A percentile compares a stretch with the other conserved stretches of the same genome.
Conservation (phyloP, 2,113 vertebrate genomes). For the Crotalus tigris region DNA sequence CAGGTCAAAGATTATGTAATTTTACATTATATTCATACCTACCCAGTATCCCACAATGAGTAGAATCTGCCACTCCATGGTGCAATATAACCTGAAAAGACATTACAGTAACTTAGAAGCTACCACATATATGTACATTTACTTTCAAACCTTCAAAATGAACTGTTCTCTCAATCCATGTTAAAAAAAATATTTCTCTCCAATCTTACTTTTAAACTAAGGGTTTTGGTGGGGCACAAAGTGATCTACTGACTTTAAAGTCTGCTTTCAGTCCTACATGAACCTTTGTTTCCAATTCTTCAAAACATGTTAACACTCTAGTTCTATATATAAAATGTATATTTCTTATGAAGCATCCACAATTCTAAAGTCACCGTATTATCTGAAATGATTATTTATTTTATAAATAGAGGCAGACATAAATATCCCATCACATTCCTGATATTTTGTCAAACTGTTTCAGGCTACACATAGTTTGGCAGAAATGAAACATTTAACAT, state of each 20-base stretch:
- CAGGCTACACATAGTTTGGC: not conserved
- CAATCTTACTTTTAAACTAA: too few relatives aligned
- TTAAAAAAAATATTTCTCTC: too few relatives aligned
- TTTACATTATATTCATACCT: slow-evolving; percentile 62
- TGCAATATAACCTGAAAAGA: slow-evolving; percentile 89
- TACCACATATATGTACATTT: not conserved
- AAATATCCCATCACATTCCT: not conserved
- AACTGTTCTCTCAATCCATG: not conserved
- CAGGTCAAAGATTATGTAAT: not conserved
- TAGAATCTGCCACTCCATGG: slow-evolving; percentile 99
- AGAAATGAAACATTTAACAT: not conserved
- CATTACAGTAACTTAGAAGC: not conserved
- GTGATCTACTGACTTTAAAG: too few relatives aligned
- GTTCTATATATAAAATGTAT: not conserved
- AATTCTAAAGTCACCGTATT: not conserved
- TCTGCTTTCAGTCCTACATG: too few relatives aligned
- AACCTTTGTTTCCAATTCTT: too few relatives aligned
- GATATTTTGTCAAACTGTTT: not conserved
- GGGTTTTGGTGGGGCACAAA: too few relatives aligned
- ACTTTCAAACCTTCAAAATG: not conserved
- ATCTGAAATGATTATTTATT: not conserved
- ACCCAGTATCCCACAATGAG: slow-evolving; percentile 98
- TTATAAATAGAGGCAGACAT: not conserved
- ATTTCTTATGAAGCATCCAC: not conserved
- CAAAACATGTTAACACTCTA: not conserved